These are phyloP conservation scores for Orchesella flavescens DNA, from an alignment of 2,888 invertebrate species.

Conservation along the genomic window DNA sequence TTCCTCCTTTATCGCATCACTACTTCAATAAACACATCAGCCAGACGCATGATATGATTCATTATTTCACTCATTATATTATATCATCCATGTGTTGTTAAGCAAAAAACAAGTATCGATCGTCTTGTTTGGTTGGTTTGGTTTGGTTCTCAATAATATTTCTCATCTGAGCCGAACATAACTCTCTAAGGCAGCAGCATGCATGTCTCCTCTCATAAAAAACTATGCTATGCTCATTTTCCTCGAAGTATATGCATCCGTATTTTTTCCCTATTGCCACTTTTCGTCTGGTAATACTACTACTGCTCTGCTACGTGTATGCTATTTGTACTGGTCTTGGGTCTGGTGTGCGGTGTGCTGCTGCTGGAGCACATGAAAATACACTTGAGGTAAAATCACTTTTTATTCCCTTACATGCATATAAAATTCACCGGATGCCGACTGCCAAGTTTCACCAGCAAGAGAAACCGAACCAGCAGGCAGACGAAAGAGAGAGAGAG, in stretches of 20 bases:
- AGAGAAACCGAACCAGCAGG: not conserved
- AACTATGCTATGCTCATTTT: not conserved
- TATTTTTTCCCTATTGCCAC: not conserved
- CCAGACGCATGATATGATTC: no score
- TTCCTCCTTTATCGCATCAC: not conserved
- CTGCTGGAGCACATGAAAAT: not conserved
- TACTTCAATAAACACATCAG: no score
- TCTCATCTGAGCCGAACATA: no score
- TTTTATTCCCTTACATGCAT: not conserved
- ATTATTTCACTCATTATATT: not conserved
- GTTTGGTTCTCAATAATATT: no score
- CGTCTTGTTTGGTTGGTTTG: slow-evolving; percentile 5
- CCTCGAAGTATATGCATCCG: not conserved
- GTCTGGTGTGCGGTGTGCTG: not conserved
- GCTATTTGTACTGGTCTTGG: slow-evolving; percentile 5
- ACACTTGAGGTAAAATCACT: not conserved
- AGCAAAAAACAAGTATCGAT: slow-evolving; percentile 14
- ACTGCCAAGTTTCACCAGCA: not conserved
- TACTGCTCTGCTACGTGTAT: not conserved
- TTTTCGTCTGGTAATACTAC: not conserved
- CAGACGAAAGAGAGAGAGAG: slow-evolving; percentile 11
- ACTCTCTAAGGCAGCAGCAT: slow-evolving; percentile 1
- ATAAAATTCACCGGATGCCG: not conserved
- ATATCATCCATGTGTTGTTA: slow-evolving; percentile 19
- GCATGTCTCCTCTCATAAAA: not conserved